Conservation (phyloP, 2,888 invertebrate species). For the Hydrotaea cyrtoneurina region DNA sequence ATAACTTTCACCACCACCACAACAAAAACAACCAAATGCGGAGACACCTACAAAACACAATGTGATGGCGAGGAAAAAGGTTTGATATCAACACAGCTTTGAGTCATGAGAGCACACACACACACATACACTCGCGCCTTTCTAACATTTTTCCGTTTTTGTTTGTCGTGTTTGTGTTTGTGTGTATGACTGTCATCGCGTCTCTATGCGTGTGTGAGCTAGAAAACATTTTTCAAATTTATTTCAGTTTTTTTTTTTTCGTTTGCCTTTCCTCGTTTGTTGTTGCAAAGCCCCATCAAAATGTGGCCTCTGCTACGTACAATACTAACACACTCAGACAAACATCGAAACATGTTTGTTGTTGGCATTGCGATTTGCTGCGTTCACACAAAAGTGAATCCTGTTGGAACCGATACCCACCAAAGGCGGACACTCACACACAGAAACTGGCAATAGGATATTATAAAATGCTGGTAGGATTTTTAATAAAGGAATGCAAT, state of each 20-base stretch:
- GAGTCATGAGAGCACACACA: too few species aligned
- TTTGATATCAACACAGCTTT: constrained; percentile 2
- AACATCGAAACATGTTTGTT: neutral
- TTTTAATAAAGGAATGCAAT: constrained; percentile 63
- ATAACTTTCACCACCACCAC: neutral
- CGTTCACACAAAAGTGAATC: constrained; percentile 32
- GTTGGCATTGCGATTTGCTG: constrained; percentile 33
- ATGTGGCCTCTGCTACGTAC: neutral
- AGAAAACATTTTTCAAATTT: constrained; percentile 37
- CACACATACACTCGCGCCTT: neutral
- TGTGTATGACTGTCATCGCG: neutral
- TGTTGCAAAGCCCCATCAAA: constrained; percentile 14
- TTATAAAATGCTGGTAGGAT: constrained; percentile 56
- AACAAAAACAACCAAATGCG: neutral
- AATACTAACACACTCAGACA: neutral
- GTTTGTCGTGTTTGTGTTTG: neutral
- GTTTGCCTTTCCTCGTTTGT: too few species aligned
- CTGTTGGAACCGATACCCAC: constrained; percentile 9
- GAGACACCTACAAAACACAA: constrained; percentile 2
- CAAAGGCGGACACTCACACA: neutral
- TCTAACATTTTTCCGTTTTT: neutral
- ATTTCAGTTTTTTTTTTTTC: constrained; percentile 4
- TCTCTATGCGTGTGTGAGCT: neutral
- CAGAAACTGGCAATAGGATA: constrained; percentile 58
- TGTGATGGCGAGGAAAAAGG: neutral